A percentile compares a stretch with the other conserved stretches of the same genome.
phyloP scores from a whole-genome alignment of 2,113 vertebrate genomes.

The Sminthopsis crassicaudata region DNA sequence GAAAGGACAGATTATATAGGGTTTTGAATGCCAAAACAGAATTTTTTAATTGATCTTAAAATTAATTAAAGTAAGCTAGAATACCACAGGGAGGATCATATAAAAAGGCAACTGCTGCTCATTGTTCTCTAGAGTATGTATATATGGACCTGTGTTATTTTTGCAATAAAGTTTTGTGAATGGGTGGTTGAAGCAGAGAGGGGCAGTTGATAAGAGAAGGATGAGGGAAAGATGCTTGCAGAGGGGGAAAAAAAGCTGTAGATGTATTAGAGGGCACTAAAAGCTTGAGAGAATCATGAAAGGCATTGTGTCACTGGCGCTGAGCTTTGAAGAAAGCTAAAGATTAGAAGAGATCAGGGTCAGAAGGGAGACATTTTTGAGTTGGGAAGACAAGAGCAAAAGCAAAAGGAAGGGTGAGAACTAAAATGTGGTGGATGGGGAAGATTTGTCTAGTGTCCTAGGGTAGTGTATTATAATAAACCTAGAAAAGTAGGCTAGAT shows the following conservation, averaged over 20 bases:
- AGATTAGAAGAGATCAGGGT: not conserved
- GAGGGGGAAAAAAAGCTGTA: too few relatives aligned
- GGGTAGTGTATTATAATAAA: not conserved
- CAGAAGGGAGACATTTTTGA: not conserved
- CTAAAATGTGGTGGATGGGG: not conserved
- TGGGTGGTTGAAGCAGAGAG: too few relatives aligned
- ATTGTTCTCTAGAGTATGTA: not conserved
- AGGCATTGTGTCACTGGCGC: not conserved
- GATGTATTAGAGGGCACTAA: too few relatives aligned
- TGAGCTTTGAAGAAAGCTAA: not conserved
- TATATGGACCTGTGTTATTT: not conserved
- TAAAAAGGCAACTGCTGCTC: not conserved
- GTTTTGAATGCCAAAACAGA: too few relatives aligned
- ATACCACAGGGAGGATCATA: not conserved
- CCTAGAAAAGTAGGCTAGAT: not conserved
- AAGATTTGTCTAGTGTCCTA: not conserved
- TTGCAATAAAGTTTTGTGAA: not conserved
- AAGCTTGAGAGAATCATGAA: not conserved
- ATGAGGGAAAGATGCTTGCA: too few relatives aligned
- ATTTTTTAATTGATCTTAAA: too few relatives aligned
- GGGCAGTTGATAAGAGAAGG: too few relatives aligned
- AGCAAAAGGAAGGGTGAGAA: too few relatives aligned
- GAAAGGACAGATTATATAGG: too few relatives aligned
- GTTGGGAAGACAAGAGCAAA: not conserved
- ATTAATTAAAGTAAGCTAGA: too few relatives aligned